Evolutionary conservation across 2,113 vertebrate genomes (phyloP).

Genomic region (Trogon melanurus): DNA sequence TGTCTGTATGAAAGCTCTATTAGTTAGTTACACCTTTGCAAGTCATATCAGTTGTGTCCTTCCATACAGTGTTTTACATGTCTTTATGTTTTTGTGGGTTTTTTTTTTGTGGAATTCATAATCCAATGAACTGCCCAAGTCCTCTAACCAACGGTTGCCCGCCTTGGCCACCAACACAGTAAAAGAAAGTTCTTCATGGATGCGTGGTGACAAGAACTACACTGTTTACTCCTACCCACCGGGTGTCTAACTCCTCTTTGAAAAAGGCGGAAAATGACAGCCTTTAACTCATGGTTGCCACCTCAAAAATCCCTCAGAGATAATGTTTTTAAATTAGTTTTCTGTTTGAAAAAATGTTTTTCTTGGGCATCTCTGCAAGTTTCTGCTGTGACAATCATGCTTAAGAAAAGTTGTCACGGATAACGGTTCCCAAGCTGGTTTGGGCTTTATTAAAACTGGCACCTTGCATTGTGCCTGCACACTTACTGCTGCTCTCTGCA

Average conservation of each 20-base stretch:
- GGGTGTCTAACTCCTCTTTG: neutral
- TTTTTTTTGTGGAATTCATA: neutral
- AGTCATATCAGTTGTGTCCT: neutral
- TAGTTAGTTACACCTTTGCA: neutral
- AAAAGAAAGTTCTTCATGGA: neutral
- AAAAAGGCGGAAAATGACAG: neutral
- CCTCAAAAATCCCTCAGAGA: neutral
- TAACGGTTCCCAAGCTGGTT: neutral
- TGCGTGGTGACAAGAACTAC: accelerated
- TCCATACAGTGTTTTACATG: neutral
- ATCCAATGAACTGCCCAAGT: neutral
- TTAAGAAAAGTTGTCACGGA: neutral
- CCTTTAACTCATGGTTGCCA: neutral
- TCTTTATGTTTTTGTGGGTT: neutral
- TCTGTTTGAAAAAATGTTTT: neutral
- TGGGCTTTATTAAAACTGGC: neutral
- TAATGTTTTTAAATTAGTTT: neutral
- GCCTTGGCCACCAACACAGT: neutral
- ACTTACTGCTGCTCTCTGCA: conserved; percentile 22
- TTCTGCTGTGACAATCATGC: neutral
- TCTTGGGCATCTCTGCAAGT: neutral
- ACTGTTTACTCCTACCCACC: neutral
- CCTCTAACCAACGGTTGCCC: neutral
- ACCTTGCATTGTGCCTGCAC: neutral
- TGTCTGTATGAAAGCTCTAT: neutral